Evolutionary conservation across 2,888 invertebrate genomes (phyloP).

Genomic region (Apotomis betuletana): DNA sequence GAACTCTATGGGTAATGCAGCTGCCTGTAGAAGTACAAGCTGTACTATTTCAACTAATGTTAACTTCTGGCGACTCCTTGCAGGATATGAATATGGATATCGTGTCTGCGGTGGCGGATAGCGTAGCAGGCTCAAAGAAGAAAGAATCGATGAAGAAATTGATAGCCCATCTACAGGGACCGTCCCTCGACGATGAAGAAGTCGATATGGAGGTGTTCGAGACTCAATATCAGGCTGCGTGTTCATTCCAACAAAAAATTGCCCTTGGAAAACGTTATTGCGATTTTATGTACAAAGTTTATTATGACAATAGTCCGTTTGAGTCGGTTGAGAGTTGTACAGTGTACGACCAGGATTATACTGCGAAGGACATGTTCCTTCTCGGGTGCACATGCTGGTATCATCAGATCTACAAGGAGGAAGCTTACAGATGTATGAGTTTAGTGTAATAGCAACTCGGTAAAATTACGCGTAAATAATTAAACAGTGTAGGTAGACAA

Average conservation of each 20-base stretch:
- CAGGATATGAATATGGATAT: constrained; percentile 8
- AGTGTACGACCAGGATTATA: constrained; percentile 1
- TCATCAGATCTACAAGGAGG: background rate
- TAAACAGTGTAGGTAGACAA: too few relatives aligned
- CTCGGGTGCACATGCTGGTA: constrained; percentile 9
- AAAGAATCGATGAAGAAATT: background rate
- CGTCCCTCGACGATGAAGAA: background rate
- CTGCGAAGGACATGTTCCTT: background rate
- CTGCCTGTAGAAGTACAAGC: background rate
- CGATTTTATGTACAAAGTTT: constrained; percentile 2
- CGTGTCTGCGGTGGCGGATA: background rate
- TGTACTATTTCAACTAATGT: background rate
- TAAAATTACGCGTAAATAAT: too few relatives aligned
- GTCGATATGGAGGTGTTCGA: background rate
- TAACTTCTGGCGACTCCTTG: background rate
- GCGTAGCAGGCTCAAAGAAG: background rate
- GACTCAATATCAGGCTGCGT: background rate
- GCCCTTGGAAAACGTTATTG: background rate
- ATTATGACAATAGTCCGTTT: constrained; percentile 1
- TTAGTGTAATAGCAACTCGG: background rate
- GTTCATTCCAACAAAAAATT: background rate
- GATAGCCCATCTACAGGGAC: background rate
- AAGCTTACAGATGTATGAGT: background rate
- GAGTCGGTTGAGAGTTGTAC: background rate
- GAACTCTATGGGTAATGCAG: constrained; percentile 14